Evolutionary conservation across 1,140 invertebrate species (phyloP), one percentile per base, ranked within the genome.

Genomic region (Leptestheria dahalacensis): DNA sequence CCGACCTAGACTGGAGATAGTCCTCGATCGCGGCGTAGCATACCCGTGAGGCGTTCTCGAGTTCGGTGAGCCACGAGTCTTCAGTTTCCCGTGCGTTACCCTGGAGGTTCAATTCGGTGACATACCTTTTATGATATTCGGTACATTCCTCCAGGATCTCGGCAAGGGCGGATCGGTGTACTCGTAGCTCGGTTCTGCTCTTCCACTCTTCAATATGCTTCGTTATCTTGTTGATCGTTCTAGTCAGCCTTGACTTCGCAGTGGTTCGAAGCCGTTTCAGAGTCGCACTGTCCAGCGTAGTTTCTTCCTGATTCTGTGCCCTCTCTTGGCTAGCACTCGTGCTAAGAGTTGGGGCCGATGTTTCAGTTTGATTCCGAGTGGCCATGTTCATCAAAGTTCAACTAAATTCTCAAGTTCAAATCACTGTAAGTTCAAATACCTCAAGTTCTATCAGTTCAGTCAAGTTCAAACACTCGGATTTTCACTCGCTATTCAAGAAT

Each of bases 1-100:
- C 6, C 6, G 33, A 41, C 33, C 33, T 41, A 9, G 33, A 41
- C 6, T 9, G 6, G 15, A 41, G 15, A 41, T 41, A 41, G 15
- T 6, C 52, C n/a, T 18, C 24, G 3, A 54, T 54, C 3, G 25
- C n/a, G 52, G 52, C 29, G 52, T 54, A 54, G n/a, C 52, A 54
- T 9, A 11, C 29, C 24, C 20, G 50, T 15, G 50, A 15, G 20
- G 50, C 15, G 20, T 20, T 11, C 20, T 52, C 50, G 1, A 52
- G 15, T 12, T 52, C 50, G 20, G 20, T 52, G 20, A 52, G 20
- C 50, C 50, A 52, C 20, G 20, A 25, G 50, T 52, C 20, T 2
- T 11, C 50, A 12, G 11, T 15, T 15, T 41, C 33, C 11, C 50
- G 50, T 52, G 12, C 50, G 20, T 52, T 20, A 52, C 25, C 50